phyloP scores from a whole-genome alignment of 1,140 invertebrate species.

The Lasioglossum baleicum region DNA sequence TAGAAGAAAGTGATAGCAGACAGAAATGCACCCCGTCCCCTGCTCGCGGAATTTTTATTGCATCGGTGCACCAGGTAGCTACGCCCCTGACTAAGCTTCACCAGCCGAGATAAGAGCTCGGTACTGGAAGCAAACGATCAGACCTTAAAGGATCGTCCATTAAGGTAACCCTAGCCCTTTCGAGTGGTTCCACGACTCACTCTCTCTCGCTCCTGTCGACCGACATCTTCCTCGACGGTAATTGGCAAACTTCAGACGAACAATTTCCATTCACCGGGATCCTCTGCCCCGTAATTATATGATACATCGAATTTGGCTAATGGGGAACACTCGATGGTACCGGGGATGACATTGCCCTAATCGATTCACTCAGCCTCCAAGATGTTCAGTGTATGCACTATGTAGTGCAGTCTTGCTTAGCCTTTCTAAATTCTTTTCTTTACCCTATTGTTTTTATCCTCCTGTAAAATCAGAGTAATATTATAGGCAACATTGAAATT shows the following conservation, averaged over 20 bases:
- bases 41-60: conserved; percentile 32
- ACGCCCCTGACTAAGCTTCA: conserved; percentile 10
- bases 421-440: too few species aligned
- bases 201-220: neutral
- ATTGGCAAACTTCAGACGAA: conserved; percentile 45
- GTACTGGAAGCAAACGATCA: conserved; percentile 19
- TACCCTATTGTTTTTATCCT: too few species aligned
- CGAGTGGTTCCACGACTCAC: conserved; percentile 4
- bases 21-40: neutral
- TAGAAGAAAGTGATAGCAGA: too few species aligned
- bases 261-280: conserved; percentile 46
- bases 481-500: too few species aligned
- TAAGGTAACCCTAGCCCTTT: conserved; percentile 49
- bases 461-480: too few species aligned
- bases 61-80: conserved; percentile 32
- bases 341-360: conserved; percentile 11
- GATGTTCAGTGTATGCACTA: too few species aligned
- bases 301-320: conserved; percentile 34
- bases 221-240: conserved; percentile 34
- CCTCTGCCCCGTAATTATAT: conserved; percentile 15
- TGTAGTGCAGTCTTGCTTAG: too few species aligned
- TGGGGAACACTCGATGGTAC: conserved; percentile 21
- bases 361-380: conserved; percentile 1
- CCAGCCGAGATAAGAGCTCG: conserved; percentile 38
- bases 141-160: conserved; percentile 35